A percentile compares a stretch with the other conserved stretches of the same genome.
Evolutionary conservation across 2,113 vertebrate species (phyloP).

Genomic region (Chascanopsetta lugubris): DNA sequence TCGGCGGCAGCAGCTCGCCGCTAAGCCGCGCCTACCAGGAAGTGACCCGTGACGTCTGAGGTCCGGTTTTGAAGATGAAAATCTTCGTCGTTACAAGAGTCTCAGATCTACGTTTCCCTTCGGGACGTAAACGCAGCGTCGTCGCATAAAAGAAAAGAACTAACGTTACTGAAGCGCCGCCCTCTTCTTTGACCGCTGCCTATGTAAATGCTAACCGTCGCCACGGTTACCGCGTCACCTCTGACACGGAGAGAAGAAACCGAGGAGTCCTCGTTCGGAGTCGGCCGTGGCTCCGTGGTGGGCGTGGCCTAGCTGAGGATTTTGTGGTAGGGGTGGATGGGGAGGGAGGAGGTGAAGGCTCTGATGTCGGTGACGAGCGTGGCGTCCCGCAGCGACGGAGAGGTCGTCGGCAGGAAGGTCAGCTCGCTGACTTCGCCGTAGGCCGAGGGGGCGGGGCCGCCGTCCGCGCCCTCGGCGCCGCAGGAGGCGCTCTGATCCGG

Average conservation of each 20-base stretch:
- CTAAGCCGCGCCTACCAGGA: no score
- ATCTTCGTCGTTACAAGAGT: background rate
- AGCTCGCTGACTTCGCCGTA: slow-evolving; percentile 87
- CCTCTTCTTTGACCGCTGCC: no score
- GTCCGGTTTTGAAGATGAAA: background rate
- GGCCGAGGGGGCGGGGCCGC: slow-evolving; percentile 75
- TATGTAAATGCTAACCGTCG: no score
- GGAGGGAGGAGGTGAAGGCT: slow-evolving; percentile 88
- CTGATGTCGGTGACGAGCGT: slow-evolving; percentile 88
- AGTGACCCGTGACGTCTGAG: no score
- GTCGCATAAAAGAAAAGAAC: slow-evolving; percentile 6
- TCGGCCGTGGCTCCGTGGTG: background rate
- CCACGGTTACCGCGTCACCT: background rate
- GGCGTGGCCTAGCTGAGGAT: slow-evolving; percentile 85
- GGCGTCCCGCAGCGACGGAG: slow-evolving; percentile 75
- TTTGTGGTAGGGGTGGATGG: slow-evolving; percentile 93
- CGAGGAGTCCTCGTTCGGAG: background rate
- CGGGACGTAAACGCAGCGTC: slow-evolving; percentile 37
- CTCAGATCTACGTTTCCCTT: slow-evolving; percentile 1
- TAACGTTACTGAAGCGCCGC: background rate
- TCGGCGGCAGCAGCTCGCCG: no score
- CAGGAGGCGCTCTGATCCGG: slow-evolving; percentile 49
- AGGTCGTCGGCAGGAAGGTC: slow-evolving; percentile 83
- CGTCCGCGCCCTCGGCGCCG: slow-evolving; percentile 30
- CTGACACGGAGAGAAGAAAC: background rate